A percentile compares a stretch with the other conserved stretches of the same genome.
phyloP scores from a whole-genome alignment of 2,113 vertebrate species.

The Cephalopholis sonnerati region DNA sequence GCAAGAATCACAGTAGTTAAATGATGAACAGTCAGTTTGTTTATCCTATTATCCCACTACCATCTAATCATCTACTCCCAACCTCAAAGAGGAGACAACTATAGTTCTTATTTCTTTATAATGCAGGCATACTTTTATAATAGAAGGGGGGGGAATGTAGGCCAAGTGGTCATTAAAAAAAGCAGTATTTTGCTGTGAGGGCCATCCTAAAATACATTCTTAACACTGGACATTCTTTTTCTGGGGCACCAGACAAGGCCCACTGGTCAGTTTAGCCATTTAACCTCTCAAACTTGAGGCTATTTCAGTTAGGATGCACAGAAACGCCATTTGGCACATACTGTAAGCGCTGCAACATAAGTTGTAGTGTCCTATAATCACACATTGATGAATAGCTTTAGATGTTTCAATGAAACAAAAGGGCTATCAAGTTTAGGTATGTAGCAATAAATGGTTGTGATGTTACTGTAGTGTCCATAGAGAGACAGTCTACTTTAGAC shows the following conservation, averaged over 20 bases:
- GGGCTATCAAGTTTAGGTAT: not conserved
- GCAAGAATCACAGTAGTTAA: too few species aligned
- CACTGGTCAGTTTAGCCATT: not conserved
- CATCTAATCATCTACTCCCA: too few species aligned
- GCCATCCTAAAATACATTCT: not conserved
- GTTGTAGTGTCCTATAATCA: not conserved
- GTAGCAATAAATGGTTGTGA: not conserved
- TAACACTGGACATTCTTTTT: not conserved
- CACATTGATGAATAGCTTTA: not conserved
- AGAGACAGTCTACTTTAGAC: not conserved
- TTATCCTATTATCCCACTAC: too few species aligned
- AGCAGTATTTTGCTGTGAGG: not conserved
- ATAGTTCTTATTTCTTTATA: not conserved
- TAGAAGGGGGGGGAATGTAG: not conserved
- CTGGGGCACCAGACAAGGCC: conserved; percentile 2
- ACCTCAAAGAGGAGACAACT: not conserved
- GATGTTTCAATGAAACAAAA: not conserved
- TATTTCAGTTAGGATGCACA: not conserved
- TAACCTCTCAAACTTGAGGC: not conserved
- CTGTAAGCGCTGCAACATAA: not conserved
- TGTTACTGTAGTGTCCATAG: not conserved
- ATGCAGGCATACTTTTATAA: not conserved
- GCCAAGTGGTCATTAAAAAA: not conserved
- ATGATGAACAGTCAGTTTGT: too few species aligned
- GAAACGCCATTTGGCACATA: not conserved